phyloP scores from a whole-genome alignment of 2,113 vertebrate genomes.

The Arvicanthis niloticus region DNA sequence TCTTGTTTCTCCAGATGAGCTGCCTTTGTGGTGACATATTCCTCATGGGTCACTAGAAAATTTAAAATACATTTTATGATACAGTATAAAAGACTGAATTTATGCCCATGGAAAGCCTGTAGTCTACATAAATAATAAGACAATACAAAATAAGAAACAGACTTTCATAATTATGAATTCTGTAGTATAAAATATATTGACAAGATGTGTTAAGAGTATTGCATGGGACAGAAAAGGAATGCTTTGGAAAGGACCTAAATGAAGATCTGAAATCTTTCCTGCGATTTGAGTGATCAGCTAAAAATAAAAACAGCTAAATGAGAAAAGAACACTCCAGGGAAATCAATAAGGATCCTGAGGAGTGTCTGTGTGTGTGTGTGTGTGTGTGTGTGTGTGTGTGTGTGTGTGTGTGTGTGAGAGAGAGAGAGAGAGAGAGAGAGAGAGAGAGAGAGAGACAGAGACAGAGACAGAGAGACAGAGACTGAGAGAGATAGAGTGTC shows the following conservation, averaged over 20 bases:
- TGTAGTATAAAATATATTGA: background rate
- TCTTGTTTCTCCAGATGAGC: background rate
- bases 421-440: background rate
- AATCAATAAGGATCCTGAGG: background rate
- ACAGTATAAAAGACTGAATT: background rate
- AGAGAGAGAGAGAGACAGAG: too few species aligned
- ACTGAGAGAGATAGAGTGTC: background rate
- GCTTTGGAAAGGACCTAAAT: background rate
- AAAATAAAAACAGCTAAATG: background rate
- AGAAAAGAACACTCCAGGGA: background rate
- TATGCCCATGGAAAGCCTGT: background rate
- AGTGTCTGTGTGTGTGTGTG: too few species aligned
- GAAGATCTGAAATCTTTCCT: background rate
- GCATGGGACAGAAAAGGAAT: background rate
- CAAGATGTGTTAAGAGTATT: background rate
- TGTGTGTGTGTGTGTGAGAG: background rate
- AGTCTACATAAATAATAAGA: background rate
- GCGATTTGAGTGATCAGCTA: background rate
- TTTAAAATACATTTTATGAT: background rate
- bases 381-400: background rate
- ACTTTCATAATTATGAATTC: background rate
- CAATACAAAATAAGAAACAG: constrained; percentile 19
- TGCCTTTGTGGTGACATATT: background rate
- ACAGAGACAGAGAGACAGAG: background rate
- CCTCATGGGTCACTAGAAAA: background rate